Evolutionary conservation across 2,113 vertebrate genomes (phyloP).

Genomic region (Sylvietta virens): DNA sequence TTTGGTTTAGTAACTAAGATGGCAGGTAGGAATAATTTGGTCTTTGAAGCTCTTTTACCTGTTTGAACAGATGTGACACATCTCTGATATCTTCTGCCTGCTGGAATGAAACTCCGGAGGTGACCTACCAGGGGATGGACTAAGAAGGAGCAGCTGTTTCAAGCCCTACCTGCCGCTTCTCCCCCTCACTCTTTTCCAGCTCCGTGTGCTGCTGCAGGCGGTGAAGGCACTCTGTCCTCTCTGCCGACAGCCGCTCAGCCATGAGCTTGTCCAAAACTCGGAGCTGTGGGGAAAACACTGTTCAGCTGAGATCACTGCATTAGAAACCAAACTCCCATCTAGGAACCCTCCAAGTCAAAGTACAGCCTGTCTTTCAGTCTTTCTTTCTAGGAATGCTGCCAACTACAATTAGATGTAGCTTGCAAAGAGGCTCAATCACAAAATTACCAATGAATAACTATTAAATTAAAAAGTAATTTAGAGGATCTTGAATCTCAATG

Average conservation of each 20-base stretch:
- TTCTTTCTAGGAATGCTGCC: neutral
- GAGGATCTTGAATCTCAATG: neutral
- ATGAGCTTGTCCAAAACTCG: constrained; percentile 90
- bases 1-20: neutral
- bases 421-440: neutral
- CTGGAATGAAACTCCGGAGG: neutral
- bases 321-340: neutral
- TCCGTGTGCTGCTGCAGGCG: constrained; percentile 82
- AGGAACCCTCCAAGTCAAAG: neutral
- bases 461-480: neutral
- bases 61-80: neutral
- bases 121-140: neutral
- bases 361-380: neutral
- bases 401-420: neutral
- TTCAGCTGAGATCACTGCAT: neutral
- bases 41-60: neutral
- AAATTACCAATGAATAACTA: neutral
- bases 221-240: constrained; percentile 85
- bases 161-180: constrained; percentile 84
- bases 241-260: constrained; percentile 86
- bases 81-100: neutral
- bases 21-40: neutral
- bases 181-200: constrained; percentile 78
- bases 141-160: neutral
- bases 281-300: constrained; percentile 70